Percentiles rank a stretch among this genome's conserved stretches.
These are phyloP conservation scores for Parapsyche elsis DNA, from an alignment of 1,140 invertebrate genomes.

Conservation along the genomic window DNA sequence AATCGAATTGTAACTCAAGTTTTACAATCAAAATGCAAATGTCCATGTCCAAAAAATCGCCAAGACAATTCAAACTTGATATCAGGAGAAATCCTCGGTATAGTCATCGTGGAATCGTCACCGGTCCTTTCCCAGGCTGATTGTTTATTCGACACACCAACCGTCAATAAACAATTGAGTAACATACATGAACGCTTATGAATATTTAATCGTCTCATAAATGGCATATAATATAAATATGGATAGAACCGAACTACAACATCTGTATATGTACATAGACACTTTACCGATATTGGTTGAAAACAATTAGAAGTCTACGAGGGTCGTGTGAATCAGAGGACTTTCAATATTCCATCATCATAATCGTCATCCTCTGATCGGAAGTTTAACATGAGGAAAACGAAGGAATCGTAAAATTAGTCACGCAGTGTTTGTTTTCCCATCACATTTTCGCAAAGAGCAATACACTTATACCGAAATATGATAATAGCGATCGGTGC, in stretches of 20 bases:
- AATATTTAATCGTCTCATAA: slow-evolving; percentile 37
- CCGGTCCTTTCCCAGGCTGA: slow-evolving; percentile 38
- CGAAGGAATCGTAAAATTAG: not conserved
- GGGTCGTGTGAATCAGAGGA: not conserved
- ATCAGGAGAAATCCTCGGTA: slow-evolving; percentile 6
- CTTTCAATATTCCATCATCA: slow-evolving; percentile 16
- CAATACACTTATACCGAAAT: not conserved
- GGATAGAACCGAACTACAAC: not conserved
- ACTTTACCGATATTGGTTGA: not conserved
- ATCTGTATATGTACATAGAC: not conserved
- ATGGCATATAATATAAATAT: slow-evolving; percentile 18
- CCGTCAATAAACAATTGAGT: slow-evolving; percentile 39
- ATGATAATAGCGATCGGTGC: too few species aligned
- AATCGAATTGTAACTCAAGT: too few species aligned
- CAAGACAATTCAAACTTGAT: not conserved
- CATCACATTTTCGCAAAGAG: not conserved
- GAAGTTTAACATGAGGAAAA: slow-evolving; percentile 12
- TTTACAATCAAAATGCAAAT: too few species aligned
- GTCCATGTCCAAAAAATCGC: too few species aligned
- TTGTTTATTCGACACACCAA: slow-evolving; percentile 22
- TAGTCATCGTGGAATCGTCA: slow-evolving; percentile 25
- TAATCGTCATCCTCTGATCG: not conserved
- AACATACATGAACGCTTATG: slow-evolving; percentile 40
- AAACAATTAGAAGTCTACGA: slow-evolving; percentile 7
- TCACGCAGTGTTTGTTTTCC: slow-evolving; percentile 25